Evolutionary conservation across 2,797 vertebrate species (phyloP).

Genomic region (Sebastes kiyomatsui): DNA sequence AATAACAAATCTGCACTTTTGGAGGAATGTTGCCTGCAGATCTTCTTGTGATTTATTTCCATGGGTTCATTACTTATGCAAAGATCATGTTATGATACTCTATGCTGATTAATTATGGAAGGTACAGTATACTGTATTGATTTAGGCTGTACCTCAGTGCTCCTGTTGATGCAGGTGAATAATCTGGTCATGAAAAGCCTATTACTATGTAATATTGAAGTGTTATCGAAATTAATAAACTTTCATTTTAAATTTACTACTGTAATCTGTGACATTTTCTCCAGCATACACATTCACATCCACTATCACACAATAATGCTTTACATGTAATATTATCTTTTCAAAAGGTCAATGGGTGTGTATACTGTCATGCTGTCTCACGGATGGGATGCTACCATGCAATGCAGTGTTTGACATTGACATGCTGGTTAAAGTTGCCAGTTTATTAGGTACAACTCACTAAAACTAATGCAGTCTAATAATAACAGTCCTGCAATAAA

Average conservation of each 20-base stretch:
- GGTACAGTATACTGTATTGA: not conserved
- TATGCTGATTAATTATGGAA: slow-evolving; percentile 2
- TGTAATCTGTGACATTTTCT: not conserved
- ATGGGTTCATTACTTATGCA: not conserved
- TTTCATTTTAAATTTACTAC: not conserved
- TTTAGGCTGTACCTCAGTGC: not conserved
- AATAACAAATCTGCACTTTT: not conserved
- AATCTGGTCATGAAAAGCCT: not conserved
- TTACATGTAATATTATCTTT: not conserved
- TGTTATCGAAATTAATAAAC: not conserved
- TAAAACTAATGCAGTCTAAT: too few relatives aligned
- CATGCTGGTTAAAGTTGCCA: too few relatives aligned
- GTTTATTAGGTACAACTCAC: too few relatives aligned
- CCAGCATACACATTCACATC: not conserved
- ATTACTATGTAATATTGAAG: slow-evolving; percentile 55
- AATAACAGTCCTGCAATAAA: too few relatives aligned
- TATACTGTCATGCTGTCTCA: not conserved
- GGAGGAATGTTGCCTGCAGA: not conserved
- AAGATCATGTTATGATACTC: not conserved
- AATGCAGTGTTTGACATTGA: too few relatives aligned
- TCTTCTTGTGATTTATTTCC: not conserved
- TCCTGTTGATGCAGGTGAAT: not conserved
- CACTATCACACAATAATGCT: not conserved
- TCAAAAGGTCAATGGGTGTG: too few relatives aligned
- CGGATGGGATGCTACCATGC: not conserved